Evolutionary conservation across 2,888 invertebrate genomes (phyloP).

Genomic region (Oegoconia quadripuncta): DNA sequence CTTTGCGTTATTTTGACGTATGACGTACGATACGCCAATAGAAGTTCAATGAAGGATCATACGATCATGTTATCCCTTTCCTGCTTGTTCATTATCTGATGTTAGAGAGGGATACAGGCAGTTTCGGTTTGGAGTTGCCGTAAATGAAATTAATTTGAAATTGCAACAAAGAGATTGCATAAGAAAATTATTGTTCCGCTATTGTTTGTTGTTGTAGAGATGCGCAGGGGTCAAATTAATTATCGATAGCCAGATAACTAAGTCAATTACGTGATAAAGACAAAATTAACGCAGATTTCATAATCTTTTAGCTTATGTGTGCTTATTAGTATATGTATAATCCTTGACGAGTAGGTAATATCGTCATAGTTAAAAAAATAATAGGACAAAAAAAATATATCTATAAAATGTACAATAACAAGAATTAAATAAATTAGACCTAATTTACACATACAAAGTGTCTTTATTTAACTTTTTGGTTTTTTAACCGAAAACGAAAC

Average conservation of each 20-base stretch:
- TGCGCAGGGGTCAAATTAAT: constrained; percentile 4
- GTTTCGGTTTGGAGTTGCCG: constrained; percentile 23
- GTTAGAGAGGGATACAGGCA: constrained; percentile 36
- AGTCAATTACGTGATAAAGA: too few relatives aligned
- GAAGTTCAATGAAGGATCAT: constrained; percentile 59
- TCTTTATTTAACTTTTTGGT: too few relatives aligned
- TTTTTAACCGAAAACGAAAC: too few relatives aligned
- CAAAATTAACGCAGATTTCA: too few relatives aligned
- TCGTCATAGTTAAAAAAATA: too few relatives aligned
- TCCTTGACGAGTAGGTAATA: too few relatives aligned
- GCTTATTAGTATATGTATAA: too few relatives aligned
- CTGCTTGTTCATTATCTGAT: constrained; percentile 18
- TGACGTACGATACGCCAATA: constrained; percentile 54
- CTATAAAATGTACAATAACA: too few relatives aligned
- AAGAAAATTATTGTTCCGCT: constrained; percentile 22
- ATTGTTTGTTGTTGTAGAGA: constrained; percentile 11
- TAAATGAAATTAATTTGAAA: constrained; percentile 13
- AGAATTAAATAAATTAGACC: too few relatives aligned
- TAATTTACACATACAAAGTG: too few relatives aligned
- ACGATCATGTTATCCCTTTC: constrained; percentile 56
- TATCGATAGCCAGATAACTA: constrained; percentile 3
- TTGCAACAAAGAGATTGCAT: constrained; percentile 19
- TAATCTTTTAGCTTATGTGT: too few relatives aligned
- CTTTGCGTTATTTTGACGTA: constrained; percentile 23
- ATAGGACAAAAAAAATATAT: too few relatives aligned